Conservation (phyloP, 2,888 invertebrate genomes). For the Sarcophaga variegata region DNA sequence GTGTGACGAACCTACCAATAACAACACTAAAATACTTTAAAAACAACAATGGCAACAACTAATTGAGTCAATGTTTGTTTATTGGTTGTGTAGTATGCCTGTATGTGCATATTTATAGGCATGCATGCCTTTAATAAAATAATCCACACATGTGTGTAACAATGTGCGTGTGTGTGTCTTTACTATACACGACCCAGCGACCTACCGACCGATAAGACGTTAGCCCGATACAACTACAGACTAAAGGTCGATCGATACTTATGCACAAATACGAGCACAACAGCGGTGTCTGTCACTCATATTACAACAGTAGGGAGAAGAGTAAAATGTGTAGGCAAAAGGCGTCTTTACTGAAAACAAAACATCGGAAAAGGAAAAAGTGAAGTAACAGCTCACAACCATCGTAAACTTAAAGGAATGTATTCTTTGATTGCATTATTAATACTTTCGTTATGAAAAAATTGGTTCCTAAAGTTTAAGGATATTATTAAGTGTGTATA, state of each 20-base stretch:
- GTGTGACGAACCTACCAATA: slow-evolving; percentile 1
- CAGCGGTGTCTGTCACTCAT: not conserved
- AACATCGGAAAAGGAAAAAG: not conserved
- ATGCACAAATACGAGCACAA: not conserved
- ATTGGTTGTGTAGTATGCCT: not conserved
- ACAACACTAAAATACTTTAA: not conserved
- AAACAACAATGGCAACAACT: slow-evolving; percentile 15
- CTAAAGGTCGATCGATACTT: slow-evolving; percentile 61
- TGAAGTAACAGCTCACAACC: not conserved
- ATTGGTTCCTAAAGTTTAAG: too few relatives aligned
- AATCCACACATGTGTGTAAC: not conserved
- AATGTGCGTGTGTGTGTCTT: not conserved
- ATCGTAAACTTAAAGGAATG: not conserved
- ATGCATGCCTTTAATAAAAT: not conserved
- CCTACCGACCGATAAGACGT: slow-evolving; percentile 44
- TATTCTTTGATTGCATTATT: not conserved
- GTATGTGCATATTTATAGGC: not conserved
- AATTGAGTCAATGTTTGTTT: slow-evolving; percentile 57
- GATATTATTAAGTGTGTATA: too few relatives aligned
- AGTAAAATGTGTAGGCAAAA: not conserved
- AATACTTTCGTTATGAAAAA: not conserved
- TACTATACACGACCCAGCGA: slow-evolving; percentile 41
- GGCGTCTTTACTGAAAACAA: too few relatives aligned
- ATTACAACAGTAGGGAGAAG: slow-evolving; percentile 14
- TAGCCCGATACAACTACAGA: slow-evolving; percentile 29